Evolutionary conservation across 1,140 invertebrate species (phyloP).

Genomic region (Drosophila nigrodunni): DNA sequence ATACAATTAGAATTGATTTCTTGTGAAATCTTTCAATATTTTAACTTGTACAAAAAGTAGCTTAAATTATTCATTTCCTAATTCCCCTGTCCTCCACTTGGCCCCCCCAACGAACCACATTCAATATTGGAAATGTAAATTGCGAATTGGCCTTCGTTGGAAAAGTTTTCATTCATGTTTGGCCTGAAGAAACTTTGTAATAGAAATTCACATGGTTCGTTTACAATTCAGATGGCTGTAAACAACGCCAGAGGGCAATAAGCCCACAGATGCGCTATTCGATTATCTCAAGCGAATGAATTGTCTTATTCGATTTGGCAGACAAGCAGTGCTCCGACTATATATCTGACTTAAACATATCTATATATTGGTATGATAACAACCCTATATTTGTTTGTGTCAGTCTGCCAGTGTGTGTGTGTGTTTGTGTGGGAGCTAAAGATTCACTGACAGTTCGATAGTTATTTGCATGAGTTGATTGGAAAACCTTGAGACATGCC

Average conservation of each 20-base stretch:
- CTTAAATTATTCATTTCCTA: constrained; percentile 37
- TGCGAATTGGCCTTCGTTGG: constrained; percentile 8
- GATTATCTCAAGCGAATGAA: constrained; percentile 78
- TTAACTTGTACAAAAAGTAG: constrained; percentile 1
- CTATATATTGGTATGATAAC: background rate
- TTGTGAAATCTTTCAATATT: constrained; percentile 13
- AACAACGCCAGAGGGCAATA: constrained; percentile 55
- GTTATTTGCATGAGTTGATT: constrained; percentile 78
- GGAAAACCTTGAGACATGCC: constrained; percentile 65
- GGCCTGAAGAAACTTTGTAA: constrained; percentile 46
- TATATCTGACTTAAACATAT: background rate
- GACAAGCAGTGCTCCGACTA: constrained; percentile 37
- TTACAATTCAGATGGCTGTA: constrained; percentile 61
- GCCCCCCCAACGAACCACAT: background rate
- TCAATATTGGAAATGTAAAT: constrained; percentile 4
- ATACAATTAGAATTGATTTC: constrained; percentile 14
- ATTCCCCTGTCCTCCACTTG: background rate
- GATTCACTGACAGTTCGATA: constrained; percentile 40
- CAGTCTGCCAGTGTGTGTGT: background rate
- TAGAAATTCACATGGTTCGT: constrained; percentile 62
- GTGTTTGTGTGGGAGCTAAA: constrained; percentile 1
- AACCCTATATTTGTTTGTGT: background rate
- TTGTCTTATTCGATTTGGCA: constrained; percentile 78
- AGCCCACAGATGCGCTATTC: constrained; percentile 61
- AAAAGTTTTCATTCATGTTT: constrained; percentile 21